Percentiles rank a stretch among this genome's conserved stretches.
Evolutionary conservation across 1,140 invertebrate species (phyloP).

Genomic region (Nomia melanderi): DNA sequence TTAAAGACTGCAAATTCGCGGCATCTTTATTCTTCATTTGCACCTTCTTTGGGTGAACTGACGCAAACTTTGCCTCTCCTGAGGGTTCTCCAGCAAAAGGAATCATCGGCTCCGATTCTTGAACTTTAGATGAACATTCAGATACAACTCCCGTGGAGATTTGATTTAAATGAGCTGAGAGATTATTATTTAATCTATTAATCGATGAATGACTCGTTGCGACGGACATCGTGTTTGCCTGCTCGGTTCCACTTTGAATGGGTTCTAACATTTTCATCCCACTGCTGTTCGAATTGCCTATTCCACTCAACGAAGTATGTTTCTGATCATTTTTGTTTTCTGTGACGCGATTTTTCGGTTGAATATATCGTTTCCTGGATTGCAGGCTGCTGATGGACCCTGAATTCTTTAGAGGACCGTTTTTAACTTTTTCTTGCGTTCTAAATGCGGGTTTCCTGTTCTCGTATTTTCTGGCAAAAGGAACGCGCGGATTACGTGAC

Average conservation of each 20-base stretch:
- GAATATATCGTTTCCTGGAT: background rate
- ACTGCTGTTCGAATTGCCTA: background rate
- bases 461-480: slow-evolving; percentile 54
- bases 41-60: background rate
- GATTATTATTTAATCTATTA: background rate
- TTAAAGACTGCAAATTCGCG: background rate
- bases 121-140: too few species aligned
- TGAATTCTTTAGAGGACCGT: background rate
- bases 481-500: background rate
- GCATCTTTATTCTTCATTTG: too few species aligned
- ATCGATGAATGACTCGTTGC: background rate
- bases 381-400: background rate
- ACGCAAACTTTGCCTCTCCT: slow-evolving; percentile 12
- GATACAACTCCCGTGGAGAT: background rate
- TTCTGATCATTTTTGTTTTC: background rate
- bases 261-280: background rate
- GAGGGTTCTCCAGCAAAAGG: background rate
- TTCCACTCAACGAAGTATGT: background rate
- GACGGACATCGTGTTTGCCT: background rate
- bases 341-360: background rate
- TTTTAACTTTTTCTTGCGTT: background rate
- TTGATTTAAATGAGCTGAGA: background rate
- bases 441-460: background rate
- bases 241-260: slow-evolving; percentile 26
- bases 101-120: background rate